Evolutionary conservation across 2,113 vertebrate genomes (phyloP), one percentile per base, ranked within the genome.

Genomic region (Taxidea taxus): DNA sequence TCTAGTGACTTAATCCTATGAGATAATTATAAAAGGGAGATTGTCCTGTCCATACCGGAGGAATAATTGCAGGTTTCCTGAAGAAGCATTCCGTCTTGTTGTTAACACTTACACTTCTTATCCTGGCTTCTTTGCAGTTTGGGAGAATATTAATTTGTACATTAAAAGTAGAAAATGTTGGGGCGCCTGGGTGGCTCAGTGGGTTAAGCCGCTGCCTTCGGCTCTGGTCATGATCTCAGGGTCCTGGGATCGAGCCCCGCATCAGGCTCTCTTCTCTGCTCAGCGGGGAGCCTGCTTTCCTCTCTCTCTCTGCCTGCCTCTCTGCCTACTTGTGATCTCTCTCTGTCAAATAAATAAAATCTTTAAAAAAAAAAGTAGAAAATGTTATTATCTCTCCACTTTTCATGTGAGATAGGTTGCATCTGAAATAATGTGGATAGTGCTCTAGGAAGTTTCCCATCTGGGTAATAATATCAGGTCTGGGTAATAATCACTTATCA

Each of bases 21-120:
- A 96, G 93, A 90, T 95, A 90, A 97, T 90, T 96, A 68, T 93
- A 72, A 68, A 93, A 93, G 15, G 62, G 58, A 91, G 85, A 94
- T 72, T 94, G 74, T 92, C 62, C 2, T 64, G 31, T 75, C 70
- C 75, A 90, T 95, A 90, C 9, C 42, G 81, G 78, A 90, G 87
- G 44, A 58, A 13, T 25, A 37, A 58, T 87, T 75, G 29, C 34
- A 92, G 64, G 56, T 70, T 88, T 90, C 54, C 88, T 21, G 39
- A 68, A 77, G 54, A 91, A 90, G 37, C 23, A 70, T 68, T 54
- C 70, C 39, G 0, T 68, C 66, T 91, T 87, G 47, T 64, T 93
- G 58, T 84, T 80, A 68, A 68, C 51, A 42, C 39, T 83, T 74
- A 12, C 42, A 21, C 6, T 87, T 90, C 68, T 42, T 0, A 0